Conservation (phyloP, 2,888 invertebrate species). For the Antitype chi region DNA sequence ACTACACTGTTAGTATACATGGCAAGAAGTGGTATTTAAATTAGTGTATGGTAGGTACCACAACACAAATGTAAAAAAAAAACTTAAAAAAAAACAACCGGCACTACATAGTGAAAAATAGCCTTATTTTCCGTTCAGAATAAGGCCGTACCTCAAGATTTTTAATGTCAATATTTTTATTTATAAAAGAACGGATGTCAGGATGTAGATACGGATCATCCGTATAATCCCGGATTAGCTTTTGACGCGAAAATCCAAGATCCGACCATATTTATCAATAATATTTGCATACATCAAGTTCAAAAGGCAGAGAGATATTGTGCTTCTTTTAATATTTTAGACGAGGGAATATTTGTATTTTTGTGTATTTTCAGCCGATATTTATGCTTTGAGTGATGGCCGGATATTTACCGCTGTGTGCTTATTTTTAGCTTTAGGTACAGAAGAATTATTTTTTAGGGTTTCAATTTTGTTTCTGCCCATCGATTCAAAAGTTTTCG, state of each 20-base stretch:
- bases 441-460: not conserved
- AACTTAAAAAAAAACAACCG: not conserved
- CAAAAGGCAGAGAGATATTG: slow-evolving; percentile 24
- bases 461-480: not conserved
- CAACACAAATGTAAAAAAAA: accelerated
- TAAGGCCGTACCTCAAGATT: not conserved
- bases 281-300: slow-evolving; percentile 42
- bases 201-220: slow-evolving; percentile 21
- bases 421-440: slow-evolving; percentile 5
- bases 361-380: slow-evolving; percentile 11
- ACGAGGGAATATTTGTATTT: slow-evolving; percentile 12
- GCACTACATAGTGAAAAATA: not conserved
- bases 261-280: slow-evolving; percentile 38
- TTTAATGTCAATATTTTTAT: slow-evolving; percentile 18
- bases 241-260: slow-evolving; percentile 43
- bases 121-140: not conserved
- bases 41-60: not conserved
- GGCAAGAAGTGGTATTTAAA: not conserved
- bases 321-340: slow-evolving; percentile 34
- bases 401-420: not conserved
- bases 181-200: slow-evolving; percentile 10
- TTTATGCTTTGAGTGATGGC: slow-evolving; percentile 22
- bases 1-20: too few relatives aligned
- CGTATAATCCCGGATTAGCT: slow-evolving; percentile 40
- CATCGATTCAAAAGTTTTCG: not conserved